Evolutionary conservation across 1,140 invertebrate species (phyloP).

Genomic region (Heliconius melpomene): DNA sequence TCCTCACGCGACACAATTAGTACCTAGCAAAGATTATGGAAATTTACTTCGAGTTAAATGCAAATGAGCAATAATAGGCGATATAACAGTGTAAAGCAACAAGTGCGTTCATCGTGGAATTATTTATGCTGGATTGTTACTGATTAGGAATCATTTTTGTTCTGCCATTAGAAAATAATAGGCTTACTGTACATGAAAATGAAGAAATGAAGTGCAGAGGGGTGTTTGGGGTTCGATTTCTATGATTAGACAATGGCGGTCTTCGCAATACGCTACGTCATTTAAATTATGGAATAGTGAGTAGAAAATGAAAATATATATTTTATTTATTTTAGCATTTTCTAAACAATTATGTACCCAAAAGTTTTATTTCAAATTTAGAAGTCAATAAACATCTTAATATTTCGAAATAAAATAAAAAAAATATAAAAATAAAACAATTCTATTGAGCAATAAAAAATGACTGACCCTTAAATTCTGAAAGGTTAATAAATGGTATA

Average conservation of each 20-base stretch:
- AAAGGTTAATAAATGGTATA: not conserved
- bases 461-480: not conserved
- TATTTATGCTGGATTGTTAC: conserved; percentile 24
- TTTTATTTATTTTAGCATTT: too few species aligned
- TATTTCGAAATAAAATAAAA: not conserved
- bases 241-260: too few species aligned
- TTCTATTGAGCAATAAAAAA: not conserved
- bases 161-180: conserved; percentile 8
- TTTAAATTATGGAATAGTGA: too few species aligned
- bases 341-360: too few species aligned
- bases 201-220: too few species aligned
- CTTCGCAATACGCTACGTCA: too few species aligned
- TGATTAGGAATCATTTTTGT: conserved; percentile 22
- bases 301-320: too few species aligned
- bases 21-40: conserved; percentile 47
- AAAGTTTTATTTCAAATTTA: not conserved
- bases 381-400: not conserved
- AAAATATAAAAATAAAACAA: not conserved
- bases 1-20: conserved; percentile 34
- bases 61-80: conserved; percentile 52
- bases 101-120: conserved; percentile 42
- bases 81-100: conserved; percentile 46
- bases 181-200: too few species aligned
- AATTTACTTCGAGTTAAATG: conserved; percentile 51
- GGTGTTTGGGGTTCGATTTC: too few species aligned